phyloP scores from a whole-genome alignment of 2,113 vertebrate genomes.

The Pterocles gutturalis region DNA sequence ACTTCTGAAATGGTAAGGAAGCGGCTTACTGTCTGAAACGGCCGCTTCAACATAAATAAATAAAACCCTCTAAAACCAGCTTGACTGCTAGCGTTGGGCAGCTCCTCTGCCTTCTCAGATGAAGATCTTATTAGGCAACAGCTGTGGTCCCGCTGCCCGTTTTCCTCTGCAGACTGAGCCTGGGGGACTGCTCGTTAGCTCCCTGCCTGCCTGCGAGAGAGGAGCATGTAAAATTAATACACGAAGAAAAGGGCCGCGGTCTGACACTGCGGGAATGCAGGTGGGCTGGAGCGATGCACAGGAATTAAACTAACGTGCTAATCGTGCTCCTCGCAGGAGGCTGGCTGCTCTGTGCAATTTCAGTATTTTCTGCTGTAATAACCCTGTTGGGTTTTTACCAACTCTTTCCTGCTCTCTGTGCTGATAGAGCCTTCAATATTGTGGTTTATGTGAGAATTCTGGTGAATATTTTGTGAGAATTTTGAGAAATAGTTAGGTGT shows the following conservation, averaged over 20 bases:
- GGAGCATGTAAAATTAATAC: conserved; percentile 69
- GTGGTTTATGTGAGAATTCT: not conserved
- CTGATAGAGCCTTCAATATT: not conserved
- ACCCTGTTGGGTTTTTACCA: not conserved
- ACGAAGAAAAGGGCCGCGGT: conserved; percentile 49
- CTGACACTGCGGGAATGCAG: conserved; percentile 73
- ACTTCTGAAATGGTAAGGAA: not conserved
- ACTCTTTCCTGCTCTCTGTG: not conserved
- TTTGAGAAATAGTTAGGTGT: not conserved
- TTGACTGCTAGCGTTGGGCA: not conserved
- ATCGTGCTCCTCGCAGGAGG: not conserved
- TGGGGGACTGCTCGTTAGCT: conserved; percentile 66
- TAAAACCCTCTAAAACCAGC: conserved; percentile 9
- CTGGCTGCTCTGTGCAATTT: not conserved
- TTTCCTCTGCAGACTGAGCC: conserved; percentile 30
- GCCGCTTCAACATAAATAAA: not conserved
- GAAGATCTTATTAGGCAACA: conserved; percentile 25
- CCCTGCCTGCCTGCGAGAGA: conserved; percentile 66
- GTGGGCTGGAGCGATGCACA: conserved; percentile 34
- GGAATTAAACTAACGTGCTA: conserved; percentile 7
- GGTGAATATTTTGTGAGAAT: not conserved
- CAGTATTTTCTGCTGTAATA: not conserved
- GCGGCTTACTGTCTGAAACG: not conserved
- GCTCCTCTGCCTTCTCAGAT: not conserved
- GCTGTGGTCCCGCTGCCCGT: not conserved